Percentiles rank a stretch among this genome's conserved stretches.
Conservation (phyloP, 1,140 invertebrate species). For the Pachypsylla venusta region DNA sequence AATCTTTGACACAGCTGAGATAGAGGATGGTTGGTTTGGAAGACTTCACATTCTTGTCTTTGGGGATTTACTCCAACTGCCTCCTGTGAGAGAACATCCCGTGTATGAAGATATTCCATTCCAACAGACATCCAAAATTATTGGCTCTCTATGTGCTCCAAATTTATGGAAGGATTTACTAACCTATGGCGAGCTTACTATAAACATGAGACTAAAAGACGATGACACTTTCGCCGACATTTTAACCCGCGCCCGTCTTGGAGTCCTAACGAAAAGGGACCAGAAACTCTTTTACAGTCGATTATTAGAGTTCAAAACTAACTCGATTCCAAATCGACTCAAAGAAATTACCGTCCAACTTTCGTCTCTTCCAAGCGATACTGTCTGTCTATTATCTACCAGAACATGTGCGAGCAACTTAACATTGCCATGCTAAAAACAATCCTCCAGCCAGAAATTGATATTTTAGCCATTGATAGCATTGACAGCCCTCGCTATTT, state of each 20-base stretch:
- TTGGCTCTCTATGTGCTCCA: conserved; percentile 18
- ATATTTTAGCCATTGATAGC: conserved; percentile 23
- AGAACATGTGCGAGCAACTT: conserved; percentile 6
- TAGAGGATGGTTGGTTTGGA: conserved; percentile 19
- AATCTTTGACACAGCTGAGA: conserved; percentile 18
- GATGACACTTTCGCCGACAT: conserved; percentile 1
- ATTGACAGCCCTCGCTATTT: background rate
- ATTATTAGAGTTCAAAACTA: background rate
- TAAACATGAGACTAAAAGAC: conserved; percentile 21
- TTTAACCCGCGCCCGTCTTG: background rate
- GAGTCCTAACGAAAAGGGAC: background rate
- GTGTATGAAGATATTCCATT: conserved; percentile 20
- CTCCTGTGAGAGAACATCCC: conserved; percentile 24
- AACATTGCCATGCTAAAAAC: conserved; percentile 20
- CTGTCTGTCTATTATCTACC: conserved; percentile 8
- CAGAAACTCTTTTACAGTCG: background rate
- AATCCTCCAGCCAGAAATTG: conserved; percentile 21
- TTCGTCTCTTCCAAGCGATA: background rate
- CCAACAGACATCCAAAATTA: conserved; percentile 19
- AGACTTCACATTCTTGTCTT: conserved; percentile 19
- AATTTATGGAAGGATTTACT: conserved; percentile 22
- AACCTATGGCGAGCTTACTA: conserved; percentile 20
- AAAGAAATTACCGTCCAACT: conserved; percentile 8
- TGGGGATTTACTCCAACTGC: conserved; percentile 28
- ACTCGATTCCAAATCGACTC: background rate